Evolutionary conservation across 2,113 vertebrate genomes (phyloP).

Genomic region (Lichenostomus cassidix): DNA sequence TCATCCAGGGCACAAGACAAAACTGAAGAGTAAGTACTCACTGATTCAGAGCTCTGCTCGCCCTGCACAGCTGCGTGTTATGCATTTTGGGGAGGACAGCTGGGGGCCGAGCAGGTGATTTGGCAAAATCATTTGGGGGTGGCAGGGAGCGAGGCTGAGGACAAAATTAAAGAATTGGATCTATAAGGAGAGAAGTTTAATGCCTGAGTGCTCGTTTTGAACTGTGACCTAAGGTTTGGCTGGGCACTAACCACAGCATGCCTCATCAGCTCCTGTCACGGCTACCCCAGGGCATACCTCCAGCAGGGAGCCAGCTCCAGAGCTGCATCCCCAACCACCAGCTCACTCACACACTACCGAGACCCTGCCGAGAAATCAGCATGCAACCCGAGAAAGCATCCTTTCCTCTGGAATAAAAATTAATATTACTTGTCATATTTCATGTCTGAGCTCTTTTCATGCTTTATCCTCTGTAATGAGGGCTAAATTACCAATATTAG

Average conservation of each 20-base stretch:
- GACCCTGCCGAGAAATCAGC: slow-evolving; percentile 85
- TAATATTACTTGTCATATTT: slow-evolving; percentile 93
- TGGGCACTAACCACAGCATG: slow-evolving; percentile 79
- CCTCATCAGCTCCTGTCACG: slow-evolving; percentile 79
- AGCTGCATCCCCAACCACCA: slow-evolving; percentile 73
- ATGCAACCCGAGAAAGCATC: slow-evolving; percentile 85
- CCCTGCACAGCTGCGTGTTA: background rate
- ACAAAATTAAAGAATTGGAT: background rate
- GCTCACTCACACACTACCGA: slow-evolving; percentile 73
- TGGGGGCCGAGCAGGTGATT: slow-evolving; percentile 43
- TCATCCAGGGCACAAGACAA: slow-evolving; percentile 19
- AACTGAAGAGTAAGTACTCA: background rate
- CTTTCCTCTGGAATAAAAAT: slow-evolving; percentile 89
- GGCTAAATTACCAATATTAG: slow-evolving; percentile 92
- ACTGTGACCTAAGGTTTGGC: slow-evolving; percentile 78
- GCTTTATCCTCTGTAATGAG: slow-evolving; percentile 91
- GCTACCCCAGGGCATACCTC: slow-evolving; percentile 73
- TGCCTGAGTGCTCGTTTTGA: slow-evolving; percentile 73
- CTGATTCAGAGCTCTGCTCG: background rate
- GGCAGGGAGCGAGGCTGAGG: background rate
- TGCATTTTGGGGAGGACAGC: slow-evolving; percentile 28
- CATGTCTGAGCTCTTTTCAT: slow-evolving; percentile 91
- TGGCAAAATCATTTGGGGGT: slow-evolving; percentile 48
- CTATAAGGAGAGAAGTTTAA: slow-evolving; percentile 68
- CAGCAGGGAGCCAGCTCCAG: slow-evolving; percentile 74